Evolutionary conservation across 2,797 vertebrate species (phyloP), one percentile per base, ranked within the genome.

Genomic region (Phalloptychus januarius): DNA sequence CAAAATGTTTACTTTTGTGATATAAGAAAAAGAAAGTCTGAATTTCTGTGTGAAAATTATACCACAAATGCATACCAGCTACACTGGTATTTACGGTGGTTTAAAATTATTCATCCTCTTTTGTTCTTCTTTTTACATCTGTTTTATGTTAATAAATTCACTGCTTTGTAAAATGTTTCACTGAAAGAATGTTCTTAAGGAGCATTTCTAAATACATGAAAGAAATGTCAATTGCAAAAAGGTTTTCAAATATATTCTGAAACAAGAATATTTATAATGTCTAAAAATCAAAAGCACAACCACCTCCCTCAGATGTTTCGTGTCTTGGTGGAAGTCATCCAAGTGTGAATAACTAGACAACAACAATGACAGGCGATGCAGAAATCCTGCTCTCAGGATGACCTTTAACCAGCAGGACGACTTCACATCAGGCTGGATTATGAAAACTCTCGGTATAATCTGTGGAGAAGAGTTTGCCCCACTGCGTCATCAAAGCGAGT

Each of bases 401-500:
- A 92, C 92, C 92, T 93, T 93, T 91, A 89, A 85, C 85, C 88
- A 79, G 85, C 83, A 56, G 84, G 79, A 81, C 71, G 77, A 86
- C 77, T 81, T 36, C 44, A 52, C 75, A 15, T 80, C 84, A 36
- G 71, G 61, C 61, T 72, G 79, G 65, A 80, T 79, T 81, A 74
- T 85, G 72, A 86, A 79, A 90, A 89, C 79, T 83, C 83, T 73
- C 72, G 67, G 75, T 74, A 85, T 81, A 79, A 88, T 89, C 83
- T 65, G 73, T 52, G 72, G 75, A 81, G 76, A 87, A 85, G 83
- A 90, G 77, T 87, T 90, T 86, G 83, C 88, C 84, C 69, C 74
- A 89, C 87, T 92, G 88, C 88, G 86, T 91, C 92, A 91, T 91
- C 90, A 93, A 91, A 91, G 90, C 76, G 44, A 83, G 83, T 83